Conservation (phyloP, 2,797 vertebrate genomes). For the Pseudochirops cupreus region DNA sequence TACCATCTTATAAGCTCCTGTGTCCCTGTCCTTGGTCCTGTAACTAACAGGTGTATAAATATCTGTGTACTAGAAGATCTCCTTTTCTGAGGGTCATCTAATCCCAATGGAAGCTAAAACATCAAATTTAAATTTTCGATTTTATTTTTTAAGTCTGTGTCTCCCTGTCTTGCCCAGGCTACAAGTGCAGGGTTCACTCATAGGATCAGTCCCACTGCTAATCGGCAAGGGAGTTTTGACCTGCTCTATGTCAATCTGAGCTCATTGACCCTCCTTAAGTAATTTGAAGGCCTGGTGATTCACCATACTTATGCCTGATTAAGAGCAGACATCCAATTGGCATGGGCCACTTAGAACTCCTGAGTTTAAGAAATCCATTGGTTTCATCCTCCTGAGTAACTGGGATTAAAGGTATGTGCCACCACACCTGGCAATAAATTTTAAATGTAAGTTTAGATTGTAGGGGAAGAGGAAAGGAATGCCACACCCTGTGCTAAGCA, state of each 20-base stretch:
- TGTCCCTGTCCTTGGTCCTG: background rate
- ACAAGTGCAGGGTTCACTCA: background rate
- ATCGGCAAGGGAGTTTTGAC: background rate
- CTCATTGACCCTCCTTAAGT: background rate
- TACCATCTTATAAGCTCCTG: background rate
- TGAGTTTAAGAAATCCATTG: too few species aligned
- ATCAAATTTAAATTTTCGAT: background rate
- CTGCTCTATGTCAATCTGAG: background rate
- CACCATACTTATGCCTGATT: background rate
- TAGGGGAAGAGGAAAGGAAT: background rate
- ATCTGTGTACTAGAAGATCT: background rate
- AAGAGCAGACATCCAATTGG: background rate
- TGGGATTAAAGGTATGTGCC: too few species aligned
- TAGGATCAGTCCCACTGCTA: background rate
- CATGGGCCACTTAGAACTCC: background rate
- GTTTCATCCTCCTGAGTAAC: too few species aligned
- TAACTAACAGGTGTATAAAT: background rate
- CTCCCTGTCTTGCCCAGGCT: background rate
- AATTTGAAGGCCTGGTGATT: background rate
- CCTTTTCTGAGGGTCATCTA: background rate
- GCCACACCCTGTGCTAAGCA: background rate
- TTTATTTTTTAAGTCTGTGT: background rate
- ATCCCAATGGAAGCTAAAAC: background rate
- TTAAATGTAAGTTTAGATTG: background rate
- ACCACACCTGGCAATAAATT: background rate